phyloP scores from a whole-genome alignment of 1,140 invertebrate genomes.

The Nasonia longicornis region DNA sequence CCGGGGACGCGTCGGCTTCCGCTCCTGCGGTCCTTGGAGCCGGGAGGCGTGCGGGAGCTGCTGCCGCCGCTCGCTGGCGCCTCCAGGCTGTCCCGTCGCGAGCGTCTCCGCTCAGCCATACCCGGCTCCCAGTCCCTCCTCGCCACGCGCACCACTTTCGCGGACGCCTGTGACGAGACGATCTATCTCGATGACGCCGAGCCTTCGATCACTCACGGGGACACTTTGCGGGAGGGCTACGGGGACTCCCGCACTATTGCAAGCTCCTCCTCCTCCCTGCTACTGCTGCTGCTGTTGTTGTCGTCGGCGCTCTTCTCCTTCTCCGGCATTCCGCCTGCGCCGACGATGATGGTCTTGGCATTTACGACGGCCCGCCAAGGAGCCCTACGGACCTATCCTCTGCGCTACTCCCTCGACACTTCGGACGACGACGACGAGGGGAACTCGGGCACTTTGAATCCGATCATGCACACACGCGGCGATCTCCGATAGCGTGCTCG shows the following conservation, averaged over 20 bases:
- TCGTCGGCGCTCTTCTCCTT: no score
- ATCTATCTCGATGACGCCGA: no score
- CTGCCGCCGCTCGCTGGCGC: slow-evolving; percentile 9
- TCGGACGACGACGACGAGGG: no score
- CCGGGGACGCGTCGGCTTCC: slow-evolving; percentile 59
- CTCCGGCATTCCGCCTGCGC: no score
- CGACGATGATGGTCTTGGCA: no score
- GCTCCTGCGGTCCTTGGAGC: slow-evolving; percentile 60
- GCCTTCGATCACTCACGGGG: no score
- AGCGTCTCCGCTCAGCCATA: slow-evolving; percentile 63
- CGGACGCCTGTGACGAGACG: background rate
- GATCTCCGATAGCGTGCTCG: no score
- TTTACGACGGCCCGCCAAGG: slow-evolving; percentile 24
- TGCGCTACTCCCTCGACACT: background rate
- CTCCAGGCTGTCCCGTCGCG: slow-evolving; percentile 60
- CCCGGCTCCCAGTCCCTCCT: slow-evolving; percentile 60
- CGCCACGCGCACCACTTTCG: slow-evolving; percentile 66
- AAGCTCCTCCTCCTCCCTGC: background rate
- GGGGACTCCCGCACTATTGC: background rate
- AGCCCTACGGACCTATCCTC: slow-evolving; percentile 24
- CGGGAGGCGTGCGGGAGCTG: slow-evolving; percentile 53
- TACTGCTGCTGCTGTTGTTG: background rate
- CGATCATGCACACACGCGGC: no score
- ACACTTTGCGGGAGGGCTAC: no score
- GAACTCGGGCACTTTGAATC: no score